A percentile compares a stretch with the other conserved stretches of the same genome.
Evolutionary conservation across 2,797 vertebrate genomes (phyloP).

Genomic region (Percopsis omiscomaycus): DNA sequence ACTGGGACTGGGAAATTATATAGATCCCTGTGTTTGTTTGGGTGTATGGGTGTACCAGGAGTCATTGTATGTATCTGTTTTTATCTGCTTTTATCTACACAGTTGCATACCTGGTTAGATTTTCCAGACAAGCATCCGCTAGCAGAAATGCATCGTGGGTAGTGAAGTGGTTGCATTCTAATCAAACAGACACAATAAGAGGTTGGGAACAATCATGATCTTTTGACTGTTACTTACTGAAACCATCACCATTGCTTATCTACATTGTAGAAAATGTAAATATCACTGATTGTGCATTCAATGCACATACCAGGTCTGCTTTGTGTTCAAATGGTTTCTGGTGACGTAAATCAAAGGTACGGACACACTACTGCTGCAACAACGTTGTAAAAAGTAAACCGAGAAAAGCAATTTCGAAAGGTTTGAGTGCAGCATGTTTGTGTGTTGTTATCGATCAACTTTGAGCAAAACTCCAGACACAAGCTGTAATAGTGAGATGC

Average conservation of each 20-base stretch:
- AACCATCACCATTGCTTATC: not conserved
- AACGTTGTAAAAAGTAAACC: not conserved
- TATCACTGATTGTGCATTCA: no score
- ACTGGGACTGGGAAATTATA: conserved; percentile 19
- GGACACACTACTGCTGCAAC: not conserved
- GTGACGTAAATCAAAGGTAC: not conserved
- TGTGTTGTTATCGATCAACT: no score
- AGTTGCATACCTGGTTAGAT: not conserved
- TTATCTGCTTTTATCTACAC: not conserved
- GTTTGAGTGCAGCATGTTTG: no score
- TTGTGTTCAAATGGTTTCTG: no score
- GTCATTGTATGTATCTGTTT: not conserved
- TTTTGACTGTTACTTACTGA: not conserved
- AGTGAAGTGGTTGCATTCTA: not conserved
- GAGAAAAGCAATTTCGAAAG: no score
- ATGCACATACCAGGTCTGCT: no score
- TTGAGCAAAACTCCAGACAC: no score
- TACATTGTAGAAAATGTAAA: not conserved
- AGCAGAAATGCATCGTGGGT: not conserved
- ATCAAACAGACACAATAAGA: conserved; percentile 2
- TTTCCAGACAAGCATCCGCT: not conserved
- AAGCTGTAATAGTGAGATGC: no score
- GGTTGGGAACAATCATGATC: not conserved
- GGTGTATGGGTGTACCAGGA: not conserved
- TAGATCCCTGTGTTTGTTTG: not conserved